A percentile compares a stretch with the other conserved stretches of the same genome.
phyloP scores from a whole-genome alignment of 2,888 invertebrate genomes.

The Aplocera efformata region DNA sequence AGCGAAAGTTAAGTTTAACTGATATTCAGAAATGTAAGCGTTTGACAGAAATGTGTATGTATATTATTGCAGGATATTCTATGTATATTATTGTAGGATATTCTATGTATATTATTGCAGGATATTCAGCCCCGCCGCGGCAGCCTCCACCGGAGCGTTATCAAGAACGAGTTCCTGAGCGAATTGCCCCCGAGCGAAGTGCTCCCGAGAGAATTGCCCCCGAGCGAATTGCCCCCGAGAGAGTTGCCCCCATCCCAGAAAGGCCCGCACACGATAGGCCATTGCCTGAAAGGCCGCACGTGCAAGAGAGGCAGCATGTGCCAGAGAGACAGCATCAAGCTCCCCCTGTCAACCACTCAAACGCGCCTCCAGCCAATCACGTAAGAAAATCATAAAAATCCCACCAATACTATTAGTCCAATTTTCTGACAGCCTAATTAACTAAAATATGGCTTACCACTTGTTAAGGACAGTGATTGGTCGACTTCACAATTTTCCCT shows the following conservation, averaged over 20 bases:
- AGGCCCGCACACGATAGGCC: constrained; percentile 12
- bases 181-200: constrained; percentile 5
- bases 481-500: too few species aligned
- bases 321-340: constrained; percentile 8
- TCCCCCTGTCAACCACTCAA: constrained; percentile 15
- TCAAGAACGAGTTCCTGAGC: constrained; percentile 1
- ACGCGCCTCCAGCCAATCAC: constrained; percentile 9
- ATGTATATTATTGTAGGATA: too few species aligned
- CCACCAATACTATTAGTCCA: too few species aligned
- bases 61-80: too few species aligned
- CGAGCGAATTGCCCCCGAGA: constrained; percentile 9
- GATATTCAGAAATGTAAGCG: too few species aligned
- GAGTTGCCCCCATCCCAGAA: not conserved
- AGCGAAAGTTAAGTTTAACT: too few species aligned
- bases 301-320: constrained; percentile 8
- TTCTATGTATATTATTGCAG: constrained; percentile 1
- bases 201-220: constrained; percentile 3
- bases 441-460: too few species aligned
- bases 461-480: too few species aligned
- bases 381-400: constrained; percentile 3
- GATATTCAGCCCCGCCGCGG: constrained; percentile 13
- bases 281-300: constrained; percentile 2
- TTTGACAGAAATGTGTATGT: too few species aligned
- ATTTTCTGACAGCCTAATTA: too few species aligned
- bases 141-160: constrained; percentile 12